Conservation (phyloP, 2,888 invertebrate genomes). For the Hydrotaea diabolus region DNA sequence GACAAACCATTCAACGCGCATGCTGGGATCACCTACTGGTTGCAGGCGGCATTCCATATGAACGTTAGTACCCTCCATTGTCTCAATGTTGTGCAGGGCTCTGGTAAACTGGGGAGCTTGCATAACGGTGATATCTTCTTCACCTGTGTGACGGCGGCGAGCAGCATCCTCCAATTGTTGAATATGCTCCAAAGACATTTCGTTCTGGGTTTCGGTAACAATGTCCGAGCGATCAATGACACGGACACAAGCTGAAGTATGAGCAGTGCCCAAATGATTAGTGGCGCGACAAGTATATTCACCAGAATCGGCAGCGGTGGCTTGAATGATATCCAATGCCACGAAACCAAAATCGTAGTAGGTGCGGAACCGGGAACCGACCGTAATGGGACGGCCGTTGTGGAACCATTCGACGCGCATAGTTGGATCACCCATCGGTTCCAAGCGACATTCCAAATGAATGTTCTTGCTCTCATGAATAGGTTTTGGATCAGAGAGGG, state of each 20-base stretch:
- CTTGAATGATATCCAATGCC: constrained; percentile 96
- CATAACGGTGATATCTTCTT: constrained; percentile 91
- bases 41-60: constrained; percentile 95
- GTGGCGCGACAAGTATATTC: constrained; percentile 97
- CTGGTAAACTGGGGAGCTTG: constrained; percentile 94
- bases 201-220: constrained; percentile 94
- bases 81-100: constrained; percentile 93
- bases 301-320: constrained; percentile 95
- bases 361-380: constrained; percentile 95
- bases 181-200: constrained; percentile 95
- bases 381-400: constrained; percentile 93
- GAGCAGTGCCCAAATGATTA: constrained; percentile 95
- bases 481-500: constrained; percentile 92
- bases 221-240: constrained; percentile 91
- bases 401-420: constrained; percentile 98
- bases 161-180: constrained; percentile 92
- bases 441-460: constrained; percentile 94
- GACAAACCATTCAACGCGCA: constrained; percentile 97
- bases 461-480: constrained; percentile 94
- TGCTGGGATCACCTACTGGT: constrained; percentile 94
- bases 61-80: constrained; percentile 94
- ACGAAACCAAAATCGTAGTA: constrained; percentile 99
- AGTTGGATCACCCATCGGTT: constrained; percentile 97
- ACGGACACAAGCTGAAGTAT: constrained; percentile 94
- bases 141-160: constrained; percentile 86